Conservation (phyloP, 2,888 invertebrate species). For the Oligia strigilis region DNA sequence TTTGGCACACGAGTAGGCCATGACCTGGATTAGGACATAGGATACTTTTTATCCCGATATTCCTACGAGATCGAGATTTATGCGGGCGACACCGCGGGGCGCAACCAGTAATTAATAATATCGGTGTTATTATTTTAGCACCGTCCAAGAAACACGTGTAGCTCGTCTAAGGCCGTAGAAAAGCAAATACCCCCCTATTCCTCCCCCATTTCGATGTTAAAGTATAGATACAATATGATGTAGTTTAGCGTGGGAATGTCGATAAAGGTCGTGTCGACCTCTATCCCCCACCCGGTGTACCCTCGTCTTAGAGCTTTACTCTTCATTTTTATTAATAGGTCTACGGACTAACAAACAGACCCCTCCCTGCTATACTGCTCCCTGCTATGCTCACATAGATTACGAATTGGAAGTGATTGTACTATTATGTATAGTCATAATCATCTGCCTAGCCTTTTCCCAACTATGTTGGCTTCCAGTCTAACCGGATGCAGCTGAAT, state of each 20-base stretch:
- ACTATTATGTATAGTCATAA: too few relatives aligned
- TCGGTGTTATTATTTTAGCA: background rate
- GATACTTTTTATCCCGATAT: background rate
- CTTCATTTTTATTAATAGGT: slow-evolving; percentile 51
- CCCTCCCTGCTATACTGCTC: slow-evolving; percentile 4
- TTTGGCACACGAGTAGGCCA: too few relatives aligned
- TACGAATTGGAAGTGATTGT: background rate
- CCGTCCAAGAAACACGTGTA: slow-evolving; percentile 2
- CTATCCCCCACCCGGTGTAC: slow-evolving; percentile 41
- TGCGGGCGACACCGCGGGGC: background rate
- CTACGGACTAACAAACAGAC: slow-evolving; percentile 6
- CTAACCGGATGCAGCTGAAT: background rate
- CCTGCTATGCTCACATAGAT: background rate
- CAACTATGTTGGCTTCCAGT: background rate
- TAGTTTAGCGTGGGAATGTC: slow-evolving; percentile 23
- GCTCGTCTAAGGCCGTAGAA: background rate
- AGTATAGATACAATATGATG: slow-evolving; percentile 24
- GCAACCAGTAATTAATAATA: background rate
- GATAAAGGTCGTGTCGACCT: slow-evolving; percentile 56
- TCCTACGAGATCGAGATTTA: background rate
- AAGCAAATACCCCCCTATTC: background rate
- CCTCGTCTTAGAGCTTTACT: slow-evolving; percentile 48
- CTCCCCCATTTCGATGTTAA: slow-evolving; percentile 1
- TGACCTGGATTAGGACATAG: too few relatives aligned
- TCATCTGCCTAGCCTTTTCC: background rate